Percentiles rank a stretch among this genome's conserved stretches.
phyloP scores from a whole-genome alignment of 2,797 vertebrate genomes.

The Heterohyrax brucei region DNA sequence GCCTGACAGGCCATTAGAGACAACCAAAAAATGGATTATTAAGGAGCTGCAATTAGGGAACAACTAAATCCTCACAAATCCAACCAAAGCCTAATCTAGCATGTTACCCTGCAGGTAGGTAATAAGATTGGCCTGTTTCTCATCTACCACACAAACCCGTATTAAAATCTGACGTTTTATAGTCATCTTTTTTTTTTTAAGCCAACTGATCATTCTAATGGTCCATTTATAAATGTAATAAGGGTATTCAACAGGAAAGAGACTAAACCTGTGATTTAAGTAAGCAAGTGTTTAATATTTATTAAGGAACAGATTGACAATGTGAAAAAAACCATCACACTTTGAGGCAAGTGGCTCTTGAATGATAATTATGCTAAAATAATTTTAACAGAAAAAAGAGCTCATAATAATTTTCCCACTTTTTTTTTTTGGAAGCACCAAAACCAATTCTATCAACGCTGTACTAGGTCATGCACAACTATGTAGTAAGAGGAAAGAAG shows the following conservation, averaged over 20 bases:
- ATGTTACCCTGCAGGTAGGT: slow-evolving; percentile 17
- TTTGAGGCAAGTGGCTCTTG: not conserved
- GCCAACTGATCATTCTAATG: not conserved
- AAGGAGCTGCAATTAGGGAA: slow-evolving; percentile 72
- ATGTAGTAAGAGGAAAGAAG: not conserved
- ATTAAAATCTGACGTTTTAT: not conserved
- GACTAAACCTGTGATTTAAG: slow-evolving; percentile 50
- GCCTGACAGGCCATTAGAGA: slow-evolving; percentile 58
- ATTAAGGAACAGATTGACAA: slow-evolving; percentile 32
- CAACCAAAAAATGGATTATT: slow-evolving; percentile 76
- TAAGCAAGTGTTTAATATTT: not conserved
- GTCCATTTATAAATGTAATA: not conserved
- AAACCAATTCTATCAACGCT: slow-evolving; percentile 11
- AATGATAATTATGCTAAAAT: slow-evolving; percentile 36
- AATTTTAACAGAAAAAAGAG: not conserved
- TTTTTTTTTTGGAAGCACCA: slow-evolving; percentile 28
- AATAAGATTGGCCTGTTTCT: not conserved
- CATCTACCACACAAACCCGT: not conserved
- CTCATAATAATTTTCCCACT: slow-evolving; percentile 56
- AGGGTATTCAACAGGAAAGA: slow-evolving; percentile 36
- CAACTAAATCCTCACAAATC: slow-evolving; percentile 74
- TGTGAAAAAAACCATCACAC: slow-evolving; percentile 1
- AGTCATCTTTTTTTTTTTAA: not conserved
- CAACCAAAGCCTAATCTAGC: slow-evolving; percentile 61
- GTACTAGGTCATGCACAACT: not conserved